Conservation (phyloP, 2,797 vertebrate genomes). For the Crotalus adamanteus region DNA sequence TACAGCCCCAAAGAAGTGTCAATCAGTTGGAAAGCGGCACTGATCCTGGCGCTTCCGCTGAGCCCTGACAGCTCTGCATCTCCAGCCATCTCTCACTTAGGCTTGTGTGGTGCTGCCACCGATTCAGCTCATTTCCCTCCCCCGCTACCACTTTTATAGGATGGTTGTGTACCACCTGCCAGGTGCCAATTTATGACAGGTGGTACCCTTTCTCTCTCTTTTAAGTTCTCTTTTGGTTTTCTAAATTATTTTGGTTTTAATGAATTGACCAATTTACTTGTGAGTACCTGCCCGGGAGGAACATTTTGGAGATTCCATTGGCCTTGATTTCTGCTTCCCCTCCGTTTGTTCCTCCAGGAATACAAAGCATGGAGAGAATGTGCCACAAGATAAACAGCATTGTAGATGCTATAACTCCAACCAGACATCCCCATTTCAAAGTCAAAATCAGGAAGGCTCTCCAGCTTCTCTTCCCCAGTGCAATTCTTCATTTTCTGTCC, state of each 20-base stretch:
- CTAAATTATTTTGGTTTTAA: background rate
- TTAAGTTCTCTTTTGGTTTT: background rate
- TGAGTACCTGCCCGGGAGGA: background rate
- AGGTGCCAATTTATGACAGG: too few relatives aligned
- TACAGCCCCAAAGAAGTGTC: too few relatives aligned
- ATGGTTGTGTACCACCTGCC: too few relatives aligned
- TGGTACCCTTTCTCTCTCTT: too few relatives aligned
- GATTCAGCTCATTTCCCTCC: too few relatives aligned
- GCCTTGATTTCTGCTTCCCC: background rate
- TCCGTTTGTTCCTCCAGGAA: background rate
- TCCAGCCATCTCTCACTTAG: too few relatives aligned
- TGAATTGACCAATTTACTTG: background rate
- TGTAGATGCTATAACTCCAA: background rate
- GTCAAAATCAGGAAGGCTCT: background rate
- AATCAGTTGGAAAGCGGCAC: too few relatives aligned
- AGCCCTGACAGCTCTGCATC: too few relatives aligned
- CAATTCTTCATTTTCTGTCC: background rate
- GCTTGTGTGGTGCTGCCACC: too few relatives aligned
- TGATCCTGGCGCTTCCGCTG: too few relatives aligned
- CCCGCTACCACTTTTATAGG: too few relatives aligned
- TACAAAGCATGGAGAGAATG: background rate
- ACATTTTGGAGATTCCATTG: background rate
- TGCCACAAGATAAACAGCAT: background rate
- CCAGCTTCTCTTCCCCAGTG: background rate
- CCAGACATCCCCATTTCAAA: background rate